These are phyloP conservation scores for Drosophila micromelanica DNA, from an alignment of 1,140 invertebrate genomes.

Conservation along the genomic window DNA sequence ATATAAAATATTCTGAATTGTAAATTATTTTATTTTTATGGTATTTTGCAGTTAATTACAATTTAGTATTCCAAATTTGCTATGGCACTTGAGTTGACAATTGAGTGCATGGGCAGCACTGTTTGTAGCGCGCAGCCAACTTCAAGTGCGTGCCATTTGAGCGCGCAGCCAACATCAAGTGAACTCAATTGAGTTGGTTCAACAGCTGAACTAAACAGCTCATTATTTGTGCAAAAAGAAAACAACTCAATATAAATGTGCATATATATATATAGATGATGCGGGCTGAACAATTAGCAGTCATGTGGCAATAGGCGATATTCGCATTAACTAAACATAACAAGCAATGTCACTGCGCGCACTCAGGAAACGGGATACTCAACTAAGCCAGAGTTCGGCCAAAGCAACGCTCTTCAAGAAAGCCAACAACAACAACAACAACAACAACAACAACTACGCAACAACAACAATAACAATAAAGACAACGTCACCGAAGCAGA, in stretches of 20 bases:
- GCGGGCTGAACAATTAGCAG: conserved; percentile 37
- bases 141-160: not conserved
- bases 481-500: conserved; percentile 45
- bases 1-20: too few relatives aligned
- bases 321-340: conserved; percentile 7
- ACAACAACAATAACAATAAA: conserved; percentile 29
- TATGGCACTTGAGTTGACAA: too few relatives aligned
- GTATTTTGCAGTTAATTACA: too few relatives aligned
- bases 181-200: conserved; percentile 16
- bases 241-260: conserved; percentile 24
- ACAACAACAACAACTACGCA: conserved; percentile 38
- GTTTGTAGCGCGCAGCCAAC: not conserved
- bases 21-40: too few relatives aligned
- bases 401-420: conserved; percentile 58
- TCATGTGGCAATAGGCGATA: conserved; percentile 36
- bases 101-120: conserved; percentile 9
- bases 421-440: conserved; percentile 53
- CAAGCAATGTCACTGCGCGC: conserved; percentile 82
- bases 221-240: conserved; percentile 32
- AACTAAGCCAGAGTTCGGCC: conserved; percentile 27
- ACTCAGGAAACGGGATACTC: conserved; percentile 74
- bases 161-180: not conserved
- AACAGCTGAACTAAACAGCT: conserved; percentile 1
- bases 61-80: too few relatives aligned
- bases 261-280: conserved; percentile 21